Conservation (phyloP, 2,888 invertebrate species). For the Lithophane ornitopus region DNA sequence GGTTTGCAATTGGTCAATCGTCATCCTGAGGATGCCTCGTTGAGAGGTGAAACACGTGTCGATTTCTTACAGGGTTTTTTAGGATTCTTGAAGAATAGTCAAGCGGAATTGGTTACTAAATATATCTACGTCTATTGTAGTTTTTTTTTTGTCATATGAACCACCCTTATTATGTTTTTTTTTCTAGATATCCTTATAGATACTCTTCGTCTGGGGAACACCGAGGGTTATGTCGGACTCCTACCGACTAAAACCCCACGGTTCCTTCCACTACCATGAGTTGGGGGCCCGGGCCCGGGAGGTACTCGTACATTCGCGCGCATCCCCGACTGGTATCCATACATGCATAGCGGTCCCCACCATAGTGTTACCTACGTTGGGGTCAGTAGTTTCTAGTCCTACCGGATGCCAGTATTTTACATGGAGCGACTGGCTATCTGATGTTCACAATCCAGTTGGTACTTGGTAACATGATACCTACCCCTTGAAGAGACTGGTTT, state of each 20-base stretch:
- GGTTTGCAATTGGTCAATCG: no score
- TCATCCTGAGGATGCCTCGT: no score
- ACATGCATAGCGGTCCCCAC: background rate
- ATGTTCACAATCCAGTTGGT: background rate
- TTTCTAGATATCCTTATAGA: background rate
- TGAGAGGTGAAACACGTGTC: no score
- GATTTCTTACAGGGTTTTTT: no score
- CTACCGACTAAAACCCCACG: no score
- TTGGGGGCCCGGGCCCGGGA: background rate
- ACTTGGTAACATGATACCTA: background rate
- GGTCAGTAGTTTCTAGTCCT: background rate
- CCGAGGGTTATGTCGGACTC: background rate
- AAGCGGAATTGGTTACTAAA: no score
- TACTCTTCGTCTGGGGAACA: background rate
- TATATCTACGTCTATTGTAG: no score
- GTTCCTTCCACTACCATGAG: background rate
- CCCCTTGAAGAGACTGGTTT: background rate
- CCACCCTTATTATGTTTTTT: no score
- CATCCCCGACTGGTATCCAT: background rate
- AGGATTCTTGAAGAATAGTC: no score
- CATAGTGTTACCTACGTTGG: no score
- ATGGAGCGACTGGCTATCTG: background rate
- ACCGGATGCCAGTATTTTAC: background rate
- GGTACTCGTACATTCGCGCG: background rate
- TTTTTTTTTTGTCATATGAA: no score